A percentile compares a stretch with the other conserved stretches of the same genome.
Conservation (phyloP, 2,113 vertebrate species). For the Pyxicephalus adspersus region DNA sequence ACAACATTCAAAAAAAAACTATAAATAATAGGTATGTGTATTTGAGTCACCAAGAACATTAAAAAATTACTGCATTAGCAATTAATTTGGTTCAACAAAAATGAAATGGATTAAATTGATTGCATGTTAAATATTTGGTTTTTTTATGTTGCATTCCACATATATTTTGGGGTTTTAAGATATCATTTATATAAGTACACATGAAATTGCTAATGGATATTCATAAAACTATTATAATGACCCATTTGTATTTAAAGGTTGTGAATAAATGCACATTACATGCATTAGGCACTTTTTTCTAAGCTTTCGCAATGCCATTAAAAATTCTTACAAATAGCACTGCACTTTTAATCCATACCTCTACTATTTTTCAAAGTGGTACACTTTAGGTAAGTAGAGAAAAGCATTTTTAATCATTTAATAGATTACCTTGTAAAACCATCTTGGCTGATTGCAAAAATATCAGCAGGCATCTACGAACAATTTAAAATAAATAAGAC, state of each 20-base stretch:
- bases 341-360: not conserved
- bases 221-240: conserved; percentile 21
- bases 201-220: conserved; percentile 15
- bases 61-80: not conserved
- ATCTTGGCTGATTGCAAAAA: not conserved
- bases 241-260: conserved; percentile 20
- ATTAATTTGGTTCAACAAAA: not conserved
- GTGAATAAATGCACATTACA: conserved; percentile 23
- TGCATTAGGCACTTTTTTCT: conserved; percentile 2
- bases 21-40: not conserved
- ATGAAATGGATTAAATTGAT: not conserved
- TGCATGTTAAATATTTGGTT: not conserved
- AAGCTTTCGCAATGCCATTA: conserved; percentile 2
- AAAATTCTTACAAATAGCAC: not conserved
- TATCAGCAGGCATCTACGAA: conserved; percentile 6
- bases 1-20: too few relatives aligned
- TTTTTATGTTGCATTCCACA: not conserved
- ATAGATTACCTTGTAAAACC: conserved; percentile 20
- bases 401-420: not conserved
- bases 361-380: not conserved
- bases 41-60: not conserved
- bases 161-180: not conserved
- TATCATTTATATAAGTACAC: not conserved
- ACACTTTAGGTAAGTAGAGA: conserved; percentile 17
- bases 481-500: not conserved